A percentile compares a stretch with the other conserved stretches of the same genome.
Evolutionary conservation across 1,140 invertebrate genomes (phyloP).

Genomic region (Anagrus nilaparvatae): DNA sequence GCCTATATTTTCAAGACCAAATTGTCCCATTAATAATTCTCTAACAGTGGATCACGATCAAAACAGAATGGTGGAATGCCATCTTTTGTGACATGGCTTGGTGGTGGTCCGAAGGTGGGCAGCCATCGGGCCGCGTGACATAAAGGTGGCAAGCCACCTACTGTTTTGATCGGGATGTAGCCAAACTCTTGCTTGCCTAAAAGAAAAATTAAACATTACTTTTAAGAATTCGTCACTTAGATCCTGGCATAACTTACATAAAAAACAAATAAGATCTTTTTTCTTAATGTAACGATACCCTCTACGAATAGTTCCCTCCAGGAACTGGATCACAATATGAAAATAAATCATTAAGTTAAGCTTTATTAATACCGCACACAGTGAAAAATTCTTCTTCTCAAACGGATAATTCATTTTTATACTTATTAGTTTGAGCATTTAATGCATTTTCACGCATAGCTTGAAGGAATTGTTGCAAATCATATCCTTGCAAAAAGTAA

Average conservation of each 20-base stretch:
- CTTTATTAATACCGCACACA: neutral
- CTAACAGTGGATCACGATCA: neutral
- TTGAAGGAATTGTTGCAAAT: neutral
- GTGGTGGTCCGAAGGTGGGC: no score
- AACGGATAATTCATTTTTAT: neutral
- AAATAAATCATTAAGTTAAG: neutral
- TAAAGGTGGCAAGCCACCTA: no score
- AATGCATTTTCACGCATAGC: neutral
- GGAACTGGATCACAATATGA: neutral
- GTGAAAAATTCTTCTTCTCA: neutral
- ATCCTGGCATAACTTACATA: neutral
- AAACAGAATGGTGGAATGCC: no score
- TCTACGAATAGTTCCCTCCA: no score
- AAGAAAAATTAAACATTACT: neutral
- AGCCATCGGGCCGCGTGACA: no score
- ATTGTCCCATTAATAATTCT: neutral
- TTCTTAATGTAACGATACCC: neutral
- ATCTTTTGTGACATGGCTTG: no score
- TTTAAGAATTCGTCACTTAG: conserved; percentile 1
- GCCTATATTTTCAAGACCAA: conserved; percentile 1
- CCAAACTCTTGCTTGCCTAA: neutral
- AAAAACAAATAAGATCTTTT: neutral
- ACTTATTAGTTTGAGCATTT: neutral
- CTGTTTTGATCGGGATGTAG: no score
- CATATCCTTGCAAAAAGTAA: neutral